These are phyloP conservation scores for Pemphredon lugubris DNA, from an alignment of 2,888 invertebrate species.

Conservation along the genomic window DNA sequence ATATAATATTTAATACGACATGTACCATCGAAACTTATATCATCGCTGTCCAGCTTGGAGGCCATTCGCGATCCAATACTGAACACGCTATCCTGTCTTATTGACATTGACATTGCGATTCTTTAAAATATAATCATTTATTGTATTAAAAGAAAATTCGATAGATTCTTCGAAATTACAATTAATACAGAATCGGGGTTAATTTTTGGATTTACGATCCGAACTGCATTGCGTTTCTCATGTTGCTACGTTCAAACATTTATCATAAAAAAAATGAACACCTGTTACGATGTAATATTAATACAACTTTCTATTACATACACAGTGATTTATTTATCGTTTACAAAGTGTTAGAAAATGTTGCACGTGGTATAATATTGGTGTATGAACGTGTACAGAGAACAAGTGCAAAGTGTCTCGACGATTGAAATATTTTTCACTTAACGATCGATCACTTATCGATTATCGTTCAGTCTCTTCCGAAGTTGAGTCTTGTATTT, in stretches of 20 bases:
- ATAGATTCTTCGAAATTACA: too few species aligned
- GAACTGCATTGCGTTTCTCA: neutral
- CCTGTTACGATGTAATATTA: too few species aligned
- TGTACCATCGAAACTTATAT: conserved; percentile 33
- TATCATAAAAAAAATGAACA: too few species aligned
- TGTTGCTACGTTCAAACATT: neutral
- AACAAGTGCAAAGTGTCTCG: neutral
- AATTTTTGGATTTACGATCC: too few species aligned
- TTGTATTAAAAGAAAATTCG: neutral
- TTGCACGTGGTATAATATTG: conserved; percentile 12
- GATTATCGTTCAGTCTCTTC: conserved; percentile 17
- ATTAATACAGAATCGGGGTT: too few species aligned
- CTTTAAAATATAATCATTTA: conserved; percentile 14
- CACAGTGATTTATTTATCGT: conserved; percentile 17
- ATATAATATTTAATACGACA: too few species aligned
- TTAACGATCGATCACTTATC: neutral
- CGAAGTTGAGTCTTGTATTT: conserved; percentile 65
- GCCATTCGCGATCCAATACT: conserved; percentile 29
- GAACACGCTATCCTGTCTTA: conserved; percentile 31
- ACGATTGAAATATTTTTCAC: neutral
- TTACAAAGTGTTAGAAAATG: conserved; percentile 40
- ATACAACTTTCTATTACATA: neutral
- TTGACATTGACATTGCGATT: conserved; percentile 34
- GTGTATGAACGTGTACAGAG: too few species aligned
- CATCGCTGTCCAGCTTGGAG: conserved; percentile 5